phyloP scores from a whole-genome alignment of 2,113 vertebrate genomes.

The Rhagologus leucostigma region DNA sequence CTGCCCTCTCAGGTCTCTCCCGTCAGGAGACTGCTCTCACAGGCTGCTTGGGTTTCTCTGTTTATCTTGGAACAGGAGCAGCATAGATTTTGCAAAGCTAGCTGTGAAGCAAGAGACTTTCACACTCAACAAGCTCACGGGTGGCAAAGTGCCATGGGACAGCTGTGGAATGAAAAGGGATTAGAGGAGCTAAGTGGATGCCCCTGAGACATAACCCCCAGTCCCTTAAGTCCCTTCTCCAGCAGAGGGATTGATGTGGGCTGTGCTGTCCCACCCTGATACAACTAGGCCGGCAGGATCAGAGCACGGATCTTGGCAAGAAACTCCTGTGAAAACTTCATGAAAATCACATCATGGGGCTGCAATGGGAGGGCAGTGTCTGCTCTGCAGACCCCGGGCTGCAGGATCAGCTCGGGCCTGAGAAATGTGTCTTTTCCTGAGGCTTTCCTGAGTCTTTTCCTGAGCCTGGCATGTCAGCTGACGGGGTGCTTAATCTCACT shows the following conservation, averaged over 20 bases:
- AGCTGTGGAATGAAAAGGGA: slow-evolving; percentile 14
- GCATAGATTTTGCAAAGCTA: background rate
- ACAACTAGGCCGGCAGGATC: background rate
- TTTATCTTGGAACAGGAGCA: slow-evolving; percentile 36
- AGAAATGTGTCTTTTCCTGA: background rate
- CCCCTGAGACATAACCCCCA: background rate
- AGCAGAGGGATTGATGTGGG: background rate
- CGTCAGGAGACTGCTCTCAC: background rate
- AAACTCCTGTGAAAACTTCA: background rate
- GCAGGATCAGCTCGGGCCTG: background rate
- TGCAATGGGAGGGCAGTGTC: background rate
- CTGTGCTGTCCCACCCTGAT: background rate
- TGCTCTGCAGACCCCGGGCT: background rate
- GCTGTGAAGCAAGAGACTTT: slow-evolving; percentile 45
- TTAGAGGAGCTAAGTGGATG: background rate
- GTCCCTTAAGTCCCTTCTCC: background rate
- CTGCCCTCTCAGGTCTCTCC: slow-evolving; percentile 26
- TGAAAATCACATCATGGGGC: background rate
- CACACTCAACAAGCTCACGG: background rate
- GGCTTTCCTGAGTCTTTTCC: background rate
- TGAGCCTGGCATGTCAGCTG: background rate
- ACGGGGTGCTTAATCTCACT: accelerated
- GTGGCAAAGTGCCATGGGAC: slow-evolving; percentile 14
- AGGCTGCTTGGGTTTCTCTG: slow-evolving; percentile 27
- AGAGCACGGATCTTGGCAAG: background rate